Conservation (phyloP, 2,113 vertebrate species). For the Bos javanicus region DNA sequence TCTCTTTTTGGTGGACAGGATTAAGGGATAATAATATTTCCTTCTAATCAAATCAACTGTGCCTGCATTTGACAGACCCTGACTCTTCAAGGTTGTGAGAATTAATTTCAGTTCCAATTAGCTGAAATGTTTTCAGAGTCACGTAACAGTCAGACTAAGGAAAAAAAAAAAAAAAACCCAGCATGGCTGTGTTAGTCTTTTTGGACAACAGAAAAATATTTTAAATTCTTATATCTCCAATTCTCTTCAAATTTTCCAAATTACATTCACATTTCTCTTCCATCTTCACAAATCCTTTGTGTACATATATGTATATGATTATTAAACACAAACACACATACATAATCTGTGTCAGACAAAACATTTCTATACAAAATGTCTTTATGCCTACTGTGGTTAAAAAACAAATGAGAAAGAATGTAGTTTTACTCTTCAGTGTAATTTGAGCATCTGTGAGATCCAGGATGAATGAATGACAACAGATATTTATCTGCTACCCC, state of each 20-base stretch:
- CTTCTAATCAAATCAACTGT: neutral
- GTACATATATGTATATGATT: neutral
- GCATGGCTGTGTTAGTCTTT: neutral
- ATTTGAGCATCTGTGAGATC: neutral
- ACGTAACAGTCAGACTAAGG: neutral
- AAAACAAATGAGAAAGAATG: neutral
- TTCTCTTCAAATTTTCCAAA: slow-evolving; percentile 12
- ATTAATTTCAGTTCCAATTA: neutral
- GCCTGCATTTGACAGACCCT: neutral
- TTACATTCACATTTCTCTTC: neutral
- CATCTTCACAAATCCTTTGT: neutral
- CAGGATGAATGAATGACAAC: neutral
- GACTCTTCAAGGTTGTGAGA: neutral
- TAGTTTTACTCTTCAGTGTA: neutral
- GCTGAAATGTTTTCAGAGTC: neutral
- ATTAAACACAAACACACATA: neutral
- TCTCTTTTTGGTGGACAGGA: neutral
- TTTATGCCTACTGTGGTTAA: neutral
- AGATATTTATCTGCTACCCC: neutral
- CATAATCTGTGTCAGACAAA: slow-evolving; percentile 6
- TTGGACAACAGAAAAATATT: neutral
- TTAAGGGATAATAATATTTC: neutral
- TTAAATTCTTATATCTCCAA: neutral
- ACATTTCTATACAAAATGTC: neutral
- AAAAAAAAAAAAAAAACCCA: neutral